These are phyloP conservation scores for Macropodus opercularis DNA, from an alignment of 2,797 vertebrate genomes.

Conservation along the genomic window DNA sequence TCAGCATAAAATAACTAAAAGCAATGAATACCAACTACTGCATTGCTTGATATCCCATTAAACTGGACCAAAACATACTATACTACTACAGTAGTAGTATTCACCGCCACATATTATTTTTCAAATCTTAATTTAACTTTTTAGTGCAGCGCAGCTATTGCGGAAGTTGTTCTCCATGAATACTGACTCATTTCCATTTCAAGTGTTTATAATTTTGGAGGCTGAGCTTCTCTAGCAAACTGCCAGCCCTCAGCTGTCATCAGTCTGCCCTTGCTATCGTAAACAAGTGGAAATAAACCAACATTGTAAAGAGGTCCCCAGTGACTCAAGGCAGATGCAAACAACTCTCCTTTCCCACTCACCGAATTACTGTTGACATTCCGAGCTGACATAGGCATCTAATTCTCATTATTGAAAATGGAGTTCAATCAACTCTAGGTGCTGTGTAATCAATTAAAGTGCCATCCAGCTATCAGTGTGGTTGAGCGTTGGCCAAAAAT, in stretches of 20 bases:
- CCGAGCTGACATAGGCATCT: constrained; percentile 34
- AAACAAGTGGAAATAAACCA: constrained; percentile 44
- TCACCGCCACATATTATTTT: no score
- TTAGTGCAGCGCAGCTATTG: constrained; percentile 16
- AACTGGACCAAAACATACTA: no score
- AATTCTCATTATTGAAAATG: constrained; percentile 44
- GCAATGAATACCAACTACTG: no score
- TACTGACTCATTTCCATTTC: constrained; percentile 10
- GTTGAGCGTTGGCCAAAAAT: constrained; percentile 6
- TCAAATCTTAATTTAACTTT: constrained; percentile 24
- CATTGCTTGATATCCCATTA: no score
- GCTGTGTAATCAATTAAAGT: constrained; percentile 44
- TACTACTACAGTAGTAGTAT: no score
- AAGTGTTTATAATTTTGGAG: constrained; percentile 14
- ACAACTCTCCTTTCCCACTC: constrained; percentile 29
- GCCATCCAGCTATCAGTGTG: constrained; percentile 2
- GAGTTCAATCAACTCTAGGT: constrained; percentile 23
- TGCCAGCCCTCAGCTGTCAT: constrained; percentile 31
- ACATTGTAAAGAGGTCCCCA: constrained; percentile 17
- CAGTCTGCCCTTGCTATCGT: constrained; percentile 17
- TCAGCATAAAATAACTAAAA: no score
- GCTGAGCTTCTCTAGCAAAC: constrained; percentile 11
- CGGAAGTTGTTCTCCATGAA: constrained; percentile 35
- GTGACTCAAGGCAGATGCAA: constrained; percentile 33
- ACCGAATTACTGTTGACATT: constrained; percentile 32